Base-by-base conservation (phyloP, 2,113 vertebrate species). In the Amphiprion percula region DNA sequence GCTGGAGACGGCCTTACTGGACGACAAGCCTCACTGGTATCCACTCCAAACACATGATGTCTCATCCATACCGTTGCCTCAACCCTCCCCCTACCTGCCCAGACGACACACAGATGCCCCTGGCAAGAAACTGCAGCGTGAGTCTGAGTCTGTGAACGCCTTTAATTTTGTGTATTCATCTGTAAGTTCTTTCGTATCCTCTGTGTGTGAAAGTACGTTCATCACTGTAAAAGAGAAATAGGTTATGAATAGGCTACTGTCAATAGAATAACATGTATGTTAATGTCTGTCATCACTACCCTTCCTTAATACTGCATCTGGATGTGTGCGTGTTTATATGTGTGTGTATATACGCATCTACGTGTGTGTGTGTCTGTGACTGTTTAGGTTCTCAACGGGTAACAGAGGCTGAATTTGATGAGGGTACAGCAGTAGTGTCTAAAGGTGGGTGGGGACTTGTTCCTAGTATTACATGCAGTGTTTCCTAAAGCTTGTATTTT, bases 21-120 rank as follows among this genome's bases (percentile, higher is more conserved):
- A 99, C 61, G 98, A 99, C 90, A 97, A 99, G 80, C 97, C 98
- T 80, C 98, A 99, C 84, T 99, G 97, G 98, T 99, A 99, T 90
- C 98, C 98, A 77, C 95, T 99, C 85, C 98, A 99, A 94, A 97
- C 96, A 15, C 98, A 99, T 16, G 98, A 99, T 88, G 94, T 97
- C 85, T 99, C 97, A 78, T 99, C 98, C 93, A 97, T 98, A 93
- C 98, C 98, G 91, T 96, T 99, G 93, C 98, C 98, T 89, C 96
- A 96, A 61, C 95, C 98, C 75, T 99, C 98, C 59, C 97, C 97
- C 10, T 99, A 95, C 95, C 95, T 97, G 94, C 95, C 96, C 86
- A 95, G 97, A 79, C 95, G 97, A 94, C 96, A 99, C 80, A 92
- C 93, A 58, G 97, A 99, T 67, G 94, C 94, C 82, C 94, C 96